A percentile compares a stretch with the other conserved stretches of the same genome.
phyloP scores from a whole-genome alignment of 2,797 vertebrate species.

The Acanthurus leucopareius region DNA sequence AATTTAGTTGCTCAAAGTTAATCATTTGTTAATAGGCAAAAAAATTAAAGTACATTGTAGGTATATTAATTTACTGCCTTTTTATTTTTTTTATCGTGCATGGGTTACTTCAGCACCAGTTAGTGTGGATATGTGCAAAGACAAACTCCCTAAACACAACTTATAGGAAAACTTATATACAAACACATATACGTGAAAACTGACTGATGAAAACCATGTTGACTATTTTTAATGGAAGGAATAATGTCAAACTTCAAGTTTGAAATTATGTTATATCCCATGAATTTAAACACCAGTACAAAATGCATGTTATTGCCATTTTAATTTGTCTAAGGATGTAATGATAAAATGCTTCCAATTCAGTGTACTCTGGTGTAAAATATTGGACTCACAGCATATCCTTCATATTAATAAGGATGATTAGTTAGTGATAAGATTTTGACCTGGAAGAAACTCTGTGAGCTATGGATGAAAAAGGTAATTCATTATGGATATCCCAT shows the following conservation, averaged over 20 bases:
- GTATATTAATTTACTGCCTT: constrained; percentile 1
- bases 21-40: constrained; percentile 20
- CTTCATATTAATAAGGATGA: constrained; percentile 34
- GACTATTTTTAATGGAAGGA: background rate
- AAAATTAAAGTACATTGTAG: constrained; percentile 10
- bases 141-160: constrained; percentile 9
- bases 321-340: background rate
- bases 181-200: background rate
- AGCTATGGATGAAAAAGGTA: constrained; percentile 24
- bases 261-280: background rate
- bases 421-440: constrained; percentile 47
- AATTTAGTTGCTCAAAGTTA: constrained; percentile 19
- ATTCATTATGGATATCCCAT: constrained; percentile 35
- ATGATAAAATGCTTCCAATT: constrained; percentile 1
- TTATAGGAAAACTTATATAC: background rate
- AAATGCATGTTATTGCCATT: background rate
- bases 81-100: constrained; percentile 24
- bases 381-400: constrained; percentile 24
- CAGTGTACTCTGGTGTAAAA: constrained; percentile 8
- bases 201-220: background rate
- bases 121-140: constrained; percentile 1
- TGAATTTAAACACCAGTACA: background rate
- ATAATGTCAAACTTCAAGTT: background rate
- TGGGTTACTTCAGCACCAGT: constrained; percentile 3
- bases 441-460: constrained; percentile 42